Evolutionary conservation across 2,888 invertebrate species (phyloP), one percentile per base, ranked within the genome.

Genomic region (Coelinius sp.): DNA sequence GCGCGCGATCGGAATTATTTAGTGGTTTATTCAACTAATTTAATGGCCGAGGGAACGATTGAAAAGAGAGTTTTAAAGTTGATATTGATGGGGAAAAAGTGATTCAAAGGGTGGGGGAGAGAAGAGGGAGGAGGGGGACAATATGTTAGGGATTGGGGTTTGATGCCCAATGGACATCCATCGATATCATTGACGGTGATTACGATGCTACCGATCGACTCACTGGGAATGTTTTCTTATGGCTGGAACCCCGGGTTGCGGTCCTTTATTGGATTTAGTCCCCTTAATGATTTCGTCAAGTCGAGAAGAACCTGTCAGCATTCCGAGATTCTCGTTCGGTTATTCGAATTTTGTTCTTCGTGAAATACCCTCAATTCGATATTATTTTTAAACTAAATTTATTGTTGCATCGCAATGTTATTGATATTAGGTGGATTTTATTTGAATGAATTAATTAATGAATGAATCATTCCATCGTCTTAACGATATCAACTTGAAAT

Each of bases 231-330:
- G 83, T 82, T 84, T 84, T 84, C 81, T 84, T 84, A 76, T 78
- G 72, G 52, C 68, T 46, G 64, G 76, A 64, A 67, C 70, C 78
- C 71, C 73, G 70, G 76, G 76, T 76, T 73, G 77, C 73, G 75
- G 56, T 76, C 82, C 82, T 82, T 84, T 83, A 84, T 84, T 84
- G 81, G 81, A 84, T 84, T 84, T 84, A 82, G 83, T 78, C 81
- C 79, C 24, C 79, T 80, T 84, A 84, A 84, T 84, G 82, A 84
- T 84, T 84, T 84, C 81, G 82, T 84, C 81, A 82, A 82, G 78
- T 77, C 75, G 71, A 73, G 74, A 82, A 81, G 82, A 82, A 81
- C 79, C 80, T 82, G 80, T 78, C 79, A 81, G 78, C 83, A 83
- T 83, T 83, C 81, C 80, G 73, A 27, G 44, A 73, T 76, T 70